phyloP scores from a whole-genome alignment of 2,888 invertebrate genomes.

The Chelonus formosanus region DNA sequence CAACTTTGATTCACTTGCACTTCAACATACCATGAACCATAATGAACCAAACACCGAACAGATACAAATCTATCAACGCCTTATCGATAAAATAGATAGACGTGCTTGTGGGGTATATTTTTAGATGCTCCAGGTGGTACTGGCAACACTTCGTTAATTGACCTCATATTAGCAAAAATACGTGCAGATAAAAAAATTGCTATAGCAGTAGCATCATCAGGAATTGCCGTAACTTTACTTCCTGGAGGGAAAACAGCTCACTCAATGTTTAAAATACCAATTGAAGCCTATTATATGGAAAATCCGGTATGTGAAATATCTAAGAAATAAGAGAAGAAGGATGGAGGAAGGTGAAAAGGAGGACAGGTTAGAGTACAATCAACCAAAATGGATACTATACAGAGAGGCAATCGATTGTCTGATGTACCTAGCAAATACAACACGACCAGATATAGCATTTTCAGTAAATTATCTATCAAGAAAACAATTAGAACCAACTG shows the following conservation, averaged over 20 bases:
- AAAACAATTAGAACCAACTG: conserved; percentile 26
- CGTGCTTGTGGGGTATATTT: too few relatives aligned
- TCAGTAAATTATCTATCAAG: conserved; percentile 27
- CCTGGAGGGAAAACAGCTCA: too few relatives aligned
- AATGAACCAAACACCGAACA: too few relatives aligned
- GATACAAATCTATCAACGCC: too few relatives aligned
- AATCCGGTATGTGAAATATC: not conserved
- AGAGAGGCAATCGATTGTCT: conserved; percentile 16
- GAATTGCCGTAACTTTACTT: too few relatives aligned
- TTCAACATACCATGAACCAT: too few relatives aligned
- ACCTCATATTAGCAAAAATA: not conserved
- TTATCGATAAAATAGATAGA: too few relatives aligned
- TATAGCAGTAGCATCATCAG: conserved; percentile 59
- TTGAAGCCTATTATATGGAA: not conserved
- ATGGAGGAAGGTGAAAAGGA: conserved; percentile 6
- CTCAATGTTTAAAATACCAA: conserved; percentile 40
- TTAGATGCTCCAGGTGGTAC: not conserved
- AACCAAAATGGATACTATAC: conserved; percentile 12
- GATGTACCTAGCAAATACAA: conserved; percentile 15
- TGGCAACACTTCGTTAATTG: not conserved
- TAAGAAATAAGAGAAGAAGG: conserved; percentile 32
- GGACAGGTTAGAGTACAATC: not conserved
- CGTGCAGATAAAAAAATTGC: conserved; percentile 45
- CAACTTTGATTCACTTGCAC: too few relatives aligned
- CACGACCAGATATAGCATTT: conserved; percentile 15